Conservation (phyloP, 2,888 invertebrate species). For the Harmothoe impar region DNA sequence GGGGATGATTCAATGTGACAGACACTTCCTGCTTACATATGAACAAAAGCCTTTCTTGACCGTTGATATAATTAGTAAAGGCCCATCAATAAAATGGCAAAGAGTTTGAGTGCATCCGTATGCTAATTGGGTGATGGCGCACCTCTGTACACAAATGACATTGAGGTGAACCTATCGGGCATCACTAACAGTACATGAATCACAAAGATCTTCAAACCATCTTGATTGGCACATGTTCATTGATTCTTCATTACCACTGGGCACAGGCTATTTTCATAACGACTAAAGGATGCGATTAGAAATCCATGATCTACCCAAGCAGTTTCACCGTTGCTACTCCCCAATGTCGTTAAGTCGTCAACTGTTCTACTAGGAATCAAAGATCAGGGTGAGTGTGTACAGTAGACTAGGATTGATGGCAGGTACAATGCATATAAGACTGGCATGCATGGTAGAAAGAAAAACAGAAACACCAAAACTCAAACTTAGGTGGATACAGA, state of each 20-base stretch:
- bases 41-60: neutral
- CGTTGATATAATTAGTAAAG: neutral
- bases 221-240: constrained; percentile 35
- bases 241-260: neutral
- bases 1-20: constrained; percentile 32
- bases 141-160: constrained; percentile 30
- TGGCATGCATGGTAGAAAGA: constrained; percentile 38
- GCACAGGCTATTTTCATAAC: neutral
- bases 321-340: neutral
- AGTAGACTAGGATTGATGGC: neutral
- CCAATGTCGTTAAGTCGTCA: neutral
- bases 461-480: constrained; percentile 13
- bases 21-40: neutral
- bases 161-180: neutral
- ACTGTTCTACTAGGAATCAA: neutral
- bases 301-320: neutral
- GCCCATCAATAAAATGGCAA: constrained; percentile 30
- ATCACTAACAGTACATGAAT: neutral
- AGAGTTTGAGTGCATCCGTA: constrained; percentile 33
- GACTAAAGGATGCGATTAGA: neutral
- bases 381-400: neutral
- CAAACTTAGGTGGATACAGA: neutral
- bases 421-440: constrained; percentile 12
- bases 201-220: constrained; percentile 34
- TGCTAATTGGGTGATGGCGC: neutral